Base-by-base conservation (phyloP, 2,113 vertebrate species). In the Oplegnathus fasciatus region DNA sequence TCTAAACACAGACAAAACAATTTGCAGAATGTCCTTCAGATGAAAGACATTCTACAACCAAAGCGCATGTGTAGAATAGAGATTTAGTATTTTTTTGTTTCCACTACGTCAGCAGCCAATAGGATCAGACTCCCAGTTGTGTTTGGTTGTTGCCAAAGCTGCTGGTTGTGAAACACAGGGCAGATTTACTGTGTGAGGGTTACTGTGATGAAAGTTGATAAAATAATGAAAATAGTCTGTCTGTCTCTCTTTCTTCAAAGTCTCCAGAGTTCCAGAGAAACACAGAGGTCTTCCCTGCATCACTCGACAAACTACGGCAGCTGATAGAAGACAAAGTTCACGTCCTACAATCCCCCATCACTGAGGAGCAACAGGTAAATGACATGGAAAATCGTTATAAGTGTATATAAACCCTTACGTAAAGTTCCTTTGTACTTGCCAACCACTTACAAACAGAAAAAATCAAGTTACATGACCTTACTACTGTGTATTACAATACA, bases 301-400 rank as follows among this genome's bases (percentile, higher is more conserved):
- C 85, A 0, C 48, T 88, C 74, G 74, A 84, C 17, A 82, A 87
- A 28, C 86, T 94, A 46, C 86, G 48, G 40, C 70, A 91, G 78
- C 90, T 90, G 50, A 87, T 91, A 74, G 84, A 91, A 75, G 87
- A 88, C 70, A 89, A 86, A 64, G 68, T 92, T 74, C 60, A 80
- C 55, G 14, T 90, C 83, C 81, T 92, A 2, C 74, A 65, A n/a
- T 70, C 80, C 2, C 48, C 50, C 50, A 14, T 83, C 83, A 15
- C 40, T 24, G 80, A 91, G 48, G 57, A 86, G 50, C 75, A 71
- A 48, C 88, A 87, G 92, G 94, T 93, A 89, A 82, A 75, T 40
- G 1, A 61, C 22, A 68, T 11, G 10, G 11, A 18, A 42, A 2
- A 11, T 34, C 17, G 4, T 46, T 13, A 9, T 32, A 32, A 22